A percentile compares a stretch with the other conserved stretches of the same genome.
Conservation (phyloP, 2,113 vertebrate genomes). For the Prietella phreatophila region DNA sequence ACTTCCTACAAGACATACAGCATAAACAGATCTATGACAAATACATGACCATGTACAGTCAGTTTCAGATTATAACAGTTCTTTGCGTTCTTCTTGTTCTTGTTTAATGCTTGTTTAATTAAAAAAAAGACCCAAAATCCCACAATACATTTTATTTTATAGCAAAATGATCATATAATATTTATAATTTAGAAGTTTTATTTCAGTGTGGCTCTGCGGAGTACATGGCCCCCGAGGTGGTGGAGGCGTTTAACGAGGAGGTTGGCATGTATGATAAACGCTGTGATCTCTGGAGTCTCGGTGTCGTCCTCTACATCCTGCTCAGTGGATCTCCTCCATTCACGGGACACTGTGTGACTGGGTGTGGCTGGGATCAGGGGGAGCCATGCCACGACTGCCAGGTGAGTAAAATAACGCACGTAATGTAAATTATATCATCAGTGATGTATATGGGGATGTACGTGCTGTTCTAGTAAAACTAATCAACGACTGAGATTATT, state of each 20-base stretch:
- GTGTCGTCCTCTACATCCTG: slow-evolving; percentile 96
- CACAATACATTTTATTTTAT: too few relatives aligned
- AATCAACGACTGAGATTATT: neutral
- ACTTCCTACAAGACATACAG: too few relatives aligned
- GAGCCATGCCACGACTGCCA: slow-evolving; percentile 92
- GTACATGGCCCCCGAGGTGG: slow-evolving; percentile 99
- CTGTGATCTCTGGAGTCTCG: slow-evolving; percentile 97
- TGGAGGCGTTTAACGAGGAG: slow-evolving; percentile 95
- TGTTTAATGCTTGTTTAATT: too few relatives aligned
- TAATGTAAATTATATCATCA: neutral
- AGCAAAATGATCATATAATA: neutral
- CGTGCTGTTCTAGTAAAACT: neutral
- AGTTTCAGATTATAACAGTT: too few relatives aligned
- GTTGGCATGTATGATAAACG: slow-evolving; percentile 96
- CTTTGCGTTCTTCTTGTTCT: too few relatives aligned
- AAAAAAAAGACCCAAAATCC: too few relatives aligned
- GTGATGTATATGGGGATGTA: neutral
- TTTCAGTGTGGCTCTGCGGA: slow-evolving; percentile 91
- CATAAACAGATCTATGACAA: too few relatives aligned
- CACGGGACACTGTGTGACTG: slow-evolving; percentile 88
- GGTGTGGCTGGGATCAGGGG: slow-evolving; percentile 94
- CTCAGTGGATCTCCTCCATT: slow-evolving; percentile 95
- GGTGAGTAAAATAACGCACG: slow-evolving; percentile 64
- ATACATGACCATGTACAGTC: too few relatives aligned
- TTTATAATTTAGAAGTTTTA: neutral